Percentiles rank a stretch among this genome's conserved stretches.
These are phyloP conservation scores for Atethmia centrago DNA, from an alignment of 2,888 invertebrate species.

Conservation along the genomic window DNA sequence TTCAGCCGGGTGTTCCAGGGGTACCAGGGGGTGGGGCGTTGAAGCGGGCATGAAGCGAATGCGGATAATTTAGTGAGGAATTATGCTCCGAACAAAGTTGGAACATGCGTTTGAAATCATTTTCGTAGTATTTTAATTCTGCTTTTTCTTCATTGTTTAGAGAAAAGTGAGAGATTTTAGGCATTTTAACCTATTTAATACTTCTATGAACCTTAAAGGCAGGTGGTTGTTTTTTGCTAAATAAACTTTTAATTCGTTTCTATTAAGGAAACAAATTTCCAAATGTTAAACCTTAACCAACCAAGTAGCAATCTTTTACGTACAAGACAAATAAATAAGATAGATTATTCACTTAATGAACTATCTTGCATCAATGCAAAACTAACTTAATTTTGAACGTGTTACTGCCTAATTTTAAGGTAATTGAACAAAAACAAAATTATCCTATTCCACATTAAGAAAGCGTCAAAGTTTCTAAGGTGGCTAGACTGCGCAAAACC, in stretches of 20 bases:
- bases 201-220: too few relatives aligned
- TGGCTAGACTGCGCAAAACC: slow-evolving; percentile 77
- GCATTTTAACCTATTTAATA: background rate
- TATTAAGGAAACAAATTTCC: background rate
- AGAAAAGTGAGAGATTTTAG: background rate
- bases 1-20: slow-evolving; percentile 75
- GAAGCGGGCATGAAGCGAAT: slow-evolving; percentile 84
- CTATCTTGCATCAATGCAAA: background rate
- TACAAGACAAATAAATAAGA: background rate
- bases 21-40: slow-evolving; percentile 75
- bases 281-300: background rate
- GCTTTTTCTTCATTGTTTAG: slow-evolving; percentile 6
- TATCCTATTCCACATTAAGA: slow-evolving; percentile 68
- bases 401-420: background rate
- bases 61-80: slow-evolving; percentile 87
- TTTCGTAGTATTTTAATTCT: slow-evolving; percentile 43
- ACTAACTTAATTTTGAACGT: background rate
- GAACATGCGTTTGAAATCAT: slow-evolving; percentile 71
- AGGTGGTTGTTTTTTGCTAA: background rate
- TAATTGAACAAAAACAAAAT: slow-evolving; percentile 34
- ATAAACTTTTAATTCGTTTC: too few relatives aligned
- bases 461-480: slow-evolving; percentile 70
- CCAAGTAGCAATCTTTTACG: background rate
- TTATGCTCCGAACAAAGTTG: slow-evolving; percentile 81
- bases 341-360: too few relatives aligned